Base-by-base conservation (phyloP, 2,113 vertebrate species). In the Oxyura jamaicensis region DNA sequence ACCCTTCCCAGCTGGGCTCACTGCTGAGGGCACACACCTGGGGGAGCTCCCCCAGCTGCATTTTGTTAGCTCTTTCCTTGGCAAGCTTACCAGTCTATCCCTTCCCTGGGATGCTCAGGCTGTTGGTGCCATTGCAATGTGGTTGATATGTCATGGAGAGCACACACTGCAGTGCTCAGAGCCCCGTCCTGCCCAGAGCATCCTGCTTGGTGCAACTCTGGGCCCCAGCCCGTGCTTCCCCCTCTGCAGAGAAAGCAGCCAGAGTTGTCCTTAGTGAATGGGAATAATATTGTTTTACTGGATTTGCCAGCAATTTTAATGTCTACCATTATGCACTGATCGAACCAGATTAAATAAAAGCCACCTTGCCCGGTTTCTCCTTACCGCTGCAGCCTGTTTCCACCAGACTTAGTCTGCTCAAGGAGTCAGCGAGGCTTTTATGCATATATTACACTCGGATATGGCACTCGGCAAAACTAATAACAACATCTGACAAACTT, bases 401-500 rank as follows among this genome's bases (percentile, higher is more conserved):
- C 88, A n/a, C 72, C 86, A 17, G 55, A 53, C 75, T 87, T 46
- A 3, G 50, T 13, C 86, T 79, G 66, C 74, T 92, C 39, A 19
- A 29, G 74, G 52, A 96, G 63, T 79, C 95, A 91, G 25, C 13
- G 82, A 90, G 67, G 62, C 89, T 92, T 94, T 90, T 48, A 42
- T 60, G 91, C 90, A 88, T 68, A 85, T 55, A 71, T 93, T 68
- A 58, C 72, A 29, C 55, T 12, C 5, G 5, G 65, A 67, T 88
- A 44, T 42, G 65, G 85, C 85, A 80, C 26, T 92, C 53, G 44
- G 95, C 68, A 76, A 73, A 92, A 96, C 90, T 83, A 86, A 95
- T 82, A 95, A 95, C 78, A 95, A 62, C 90, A 92, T 71, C 94
- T 97, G 96, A 97, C 95, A 90, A 95, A 96, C 58, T 95, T 95